These are phyloP conservation scores for Ophion slaviceki DNA, from an alignment of 2,888 invertebrate genomes.

Conservation along the genomic window DNA sequence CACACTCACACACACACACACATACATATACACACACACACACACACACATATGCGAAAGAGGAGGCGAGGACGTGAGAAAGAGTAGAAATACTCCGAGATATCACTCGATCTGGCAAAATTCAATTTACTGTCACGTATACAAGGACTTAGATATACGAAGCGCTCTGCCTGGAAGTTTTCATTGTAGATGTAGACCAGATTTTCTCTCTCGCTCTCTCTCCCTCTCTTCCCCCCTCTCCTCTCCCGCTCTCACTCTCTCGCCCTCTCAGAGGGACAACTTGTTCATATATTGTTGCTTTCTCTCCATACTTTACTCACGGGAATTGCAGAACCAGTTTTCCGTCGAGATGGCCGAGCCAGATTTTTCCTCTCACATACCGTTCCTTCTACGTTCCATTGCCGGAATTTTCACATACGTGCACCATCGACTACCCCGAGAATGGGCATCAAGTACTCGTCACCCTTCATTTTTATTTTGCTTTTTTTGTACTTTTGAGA, in stretches of 20 bases:
- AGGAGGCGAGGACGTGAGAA: slow-evolving; percentile 49
- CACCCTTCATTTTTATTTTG: not conserved
- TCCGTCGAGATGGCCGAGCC: slow-evolving; percentile 56
- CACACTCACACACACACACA: slow-evolving; percentile 29
- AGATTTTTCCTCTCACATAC: slow-evolving; percentile 55
- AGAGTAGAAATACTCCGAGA: slow-evolving; percentile 59
- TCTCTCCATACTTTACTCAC: slow-evolving; percentile 36
- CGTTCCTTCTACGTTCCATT: slow-evolving; percentile 6
- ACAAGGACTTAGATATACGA: slow-evolving; percentile 66
- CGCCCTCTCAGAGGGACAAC: not conserved
- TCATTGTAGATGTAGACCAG: slow-evolving; percentile 62
- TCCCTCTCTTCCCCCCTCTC: too few species aligned
- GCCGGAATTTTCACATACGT: not conserved
- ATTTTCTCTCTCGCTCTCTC: not conserved
- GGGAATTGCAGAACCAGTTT: slow-evolving; percentile 58
- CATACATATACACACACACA: not conserved
- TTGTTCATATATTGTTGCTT: slow-evolving; percentile 46
- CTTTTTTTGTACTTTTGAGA: not conserved
- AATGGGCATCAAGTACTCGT: not conserved
- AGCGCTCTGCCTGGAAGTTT: slow-evolving; percentile 64
- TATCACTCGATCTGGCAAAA: slow-evolving; percentile 68
- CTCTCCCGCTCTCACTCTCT: too few species aligned
- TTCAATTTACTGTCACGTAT: slow-evolving; percentile 70
- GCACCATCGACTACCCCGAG: not conserved
- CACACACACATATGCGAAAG: slow-evolving; percentile 5